Evolutionary conservation across 2,113 vertebrate genomes (phyloP).

Genomic region (Brachionichthys hirsutus): DNA sequence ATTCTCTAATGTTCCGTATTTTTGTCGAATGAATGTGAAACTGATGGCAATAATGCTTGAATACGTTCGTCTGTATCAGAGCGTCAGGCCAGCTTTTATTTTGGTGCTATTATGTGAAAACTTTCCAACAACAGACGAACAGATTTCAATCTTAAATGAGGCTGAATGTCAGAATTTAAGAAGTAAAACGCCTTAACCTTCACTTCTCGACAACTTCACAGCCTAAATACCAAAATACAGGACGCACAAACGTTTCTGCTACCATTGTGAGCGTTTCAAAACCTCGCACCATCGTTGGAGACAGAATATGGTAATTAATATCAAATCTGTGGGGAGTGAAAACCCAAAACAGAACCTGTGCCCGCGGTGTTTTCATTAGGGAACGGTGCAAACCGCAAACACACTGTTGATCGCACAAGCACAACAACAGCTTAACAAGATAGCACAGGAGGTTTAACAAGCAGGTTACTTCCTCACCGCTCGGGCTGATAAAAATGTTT

Average conservation of each 20-base stretch:
- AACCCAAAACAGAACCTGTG: constrained; percentile 31
- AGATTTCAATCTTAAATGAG: constrained; percentile 1
- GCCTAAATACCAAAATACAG: not conserved
- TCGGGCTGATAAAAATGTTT: constrained; percentile 61
- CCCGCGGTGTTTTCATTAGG: constrained; percentile 58
- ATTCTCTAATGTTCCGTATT: not conserved
- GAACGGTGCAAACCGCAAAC: constrained; percentile 39
- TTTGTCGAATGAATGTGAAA: too few species aligned
- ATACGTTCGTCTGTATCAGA: too few species aligned
- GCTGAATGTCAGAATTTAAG: not conserved
- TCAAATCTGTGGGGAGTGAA: constrained; percentile 2
- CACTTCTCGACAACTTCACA: too few species aligned
- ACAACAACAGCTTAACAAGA: constrained; percentile 72
- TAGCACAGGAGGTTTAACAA: constrained; percentile 66
- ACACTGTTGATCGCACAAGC: constrained; percentile 56
- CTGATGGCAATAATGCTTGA: too few species aligned
- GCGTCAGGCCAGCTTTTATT: not conserved
- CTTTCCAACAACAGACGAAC: not conserved
- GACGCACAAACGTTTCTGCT: not conserved
- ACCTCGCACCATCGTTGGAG: constrained; percentile 8
- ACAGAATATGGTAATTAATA: constrained; percentile 30
- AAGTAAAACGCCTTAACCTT: constrained; percentile 24
- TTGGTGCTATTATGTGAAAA: not conserved
- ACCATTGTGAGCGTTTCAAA: constrained; percentile 13
- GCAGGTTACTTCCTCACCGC: constrained; percentile 63